Conservation (phyloP, 2,888 invertebrate genomes). For the Pimpla rufipes region DNA sequence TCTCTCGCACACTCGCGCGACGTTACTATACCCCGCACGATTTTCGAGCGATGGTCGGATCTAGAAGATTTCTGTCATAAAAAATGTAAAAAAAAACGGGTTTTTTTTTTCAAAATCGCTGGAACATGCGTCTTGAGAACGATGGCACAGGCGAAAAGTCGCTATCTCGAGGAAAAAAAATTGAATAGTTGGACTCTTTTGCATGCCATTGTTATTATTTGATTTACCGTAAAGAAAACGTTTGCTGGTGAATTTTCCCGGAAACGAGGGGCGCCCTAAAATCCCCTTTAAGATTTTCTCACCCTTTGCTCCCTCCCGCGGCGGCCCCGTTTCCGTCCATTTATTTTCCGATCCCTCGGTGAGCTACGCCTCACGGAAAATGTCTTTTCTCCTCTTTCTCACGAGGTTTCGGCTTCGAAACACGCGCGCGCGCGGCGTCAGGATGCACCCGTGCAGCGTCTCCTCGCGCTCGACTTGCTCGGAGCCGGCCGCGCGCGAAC, state of each 20-base stretch:
- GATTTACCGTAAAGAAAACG: no score
- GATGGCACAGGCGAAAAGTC: no score
- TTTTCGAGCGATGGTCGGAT: no score
- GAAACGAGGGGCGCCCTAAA: neutral
- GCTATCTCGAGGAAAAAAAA: no score
- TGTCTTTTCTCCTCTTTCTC: slow-evolving; percentile 41
- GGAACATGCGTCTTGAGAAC: no score
- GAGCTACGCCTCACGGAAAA: slow-evolving; percentile 4
- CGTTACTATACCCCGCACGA: neutral
- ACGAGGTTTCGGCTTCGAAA: slow-evolving; percentile 24
- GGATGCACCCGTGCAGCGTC: slow-evolving; percentile 52
- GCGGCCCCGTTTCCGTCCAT: neutral
- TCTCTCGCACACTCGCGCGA: neutral
- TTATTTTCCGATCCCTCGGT: slow-evolving; percentile 54
- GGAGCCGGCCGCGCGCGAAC: slow-evolving; percentile 56
- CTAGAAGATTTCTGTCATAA: neutral
- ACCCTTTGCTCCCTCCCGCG: neutral
- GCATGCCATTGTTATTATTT: no score
- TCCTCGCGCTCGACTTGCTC: slow-evolving; percentile 70
- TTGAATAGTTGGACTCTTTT: no score
- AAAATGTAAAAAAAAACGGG: no score
- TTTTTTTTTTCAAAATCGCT: no score
- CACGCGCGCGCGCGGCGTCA: neutral
- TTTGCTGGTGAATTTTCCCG: neutral
- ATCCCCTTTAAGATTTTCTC: neutral